Conservation (phyloP, 2,797 vertebrate genomes). For the Ctenosaura bakeri region DNA sequence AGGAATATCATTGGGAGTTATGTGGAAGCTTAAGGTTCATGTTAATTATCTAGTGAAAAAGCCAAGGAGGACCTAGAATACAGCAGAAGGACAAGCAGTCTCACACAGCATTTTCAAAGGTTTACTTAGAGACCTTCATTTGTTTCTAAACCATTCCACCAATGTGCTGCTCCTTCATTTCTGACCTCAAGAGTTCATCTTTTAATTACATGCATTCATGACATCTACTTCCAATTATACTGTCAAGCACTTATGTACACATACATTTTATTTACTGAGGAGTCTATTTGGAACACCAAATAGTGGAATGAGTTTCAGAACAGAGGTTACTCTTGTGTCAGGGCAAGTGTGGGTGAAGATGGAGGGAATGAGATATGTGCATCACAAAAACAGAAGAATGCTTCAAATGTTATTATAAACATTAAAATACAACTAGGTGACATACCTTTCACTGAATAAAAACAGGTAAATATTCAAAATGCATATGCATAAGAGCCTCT, state of each 20-base stretch:
- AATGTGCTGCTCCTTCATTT: not conserved
- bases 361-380: not conserved
- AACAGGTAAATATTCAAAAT: too few species aligned
- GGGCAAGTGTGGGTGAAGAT: not conserved
- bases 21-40: conserved; percentile 16
- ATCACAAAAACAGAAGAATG: too few species aligned
- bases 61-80: not conserved
- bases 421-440: too few species aligned
- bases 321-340: conserved; percentile 10
- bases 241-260: not conserved
- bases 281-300: not conserved
- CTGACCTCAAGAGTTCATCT: not conserved
- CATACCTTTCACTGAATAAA: too few species aligned
- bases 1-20: not conserved
- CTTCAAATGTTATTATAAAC: not conserved
- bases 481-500: too few species aligned
- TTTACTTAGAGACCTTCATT: not conserved
- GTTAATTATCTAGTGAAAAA: not conserved
- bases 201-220: not conserved
- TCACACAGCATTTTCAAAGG: not conserved
- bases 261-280: conserved; percentile 17
- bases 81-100: fast-evolving
- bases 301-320: not conserved
- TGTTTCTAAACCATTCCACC: not conserved
- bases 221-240: not conserved